Percentiles rank a stretch among this genome's conserved stretches.
phyloP scores from a whole-genome alignment of 1,140 invertebrate genomes.

The Eumaeus atala region DNA sequence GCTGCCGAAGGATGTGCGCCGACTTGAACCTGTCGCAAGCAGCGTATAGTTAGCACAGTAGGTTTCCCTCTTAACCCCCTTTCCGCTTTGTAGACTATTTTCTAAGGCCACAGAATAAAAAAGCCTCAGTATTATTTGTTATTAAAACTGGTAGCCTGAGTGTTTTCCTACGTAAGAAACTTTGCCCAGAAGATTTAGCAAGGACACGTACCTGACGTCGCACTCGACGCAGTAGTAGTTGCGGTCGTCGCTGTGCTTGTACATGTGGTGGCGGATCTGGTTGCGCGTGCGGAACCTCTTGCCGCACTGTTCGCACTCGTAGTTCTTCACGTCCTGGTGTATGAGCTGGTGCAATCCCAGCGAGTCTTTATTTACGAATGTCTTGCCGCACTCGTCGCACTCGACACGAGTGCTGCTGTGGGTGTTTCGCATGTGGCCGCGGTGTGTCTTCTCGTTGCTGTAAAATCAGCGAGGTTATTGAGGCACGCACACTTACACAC shows the following conservation, averaged over 20 bases:
- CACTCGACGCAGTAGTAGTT: constrained; percentile 66
- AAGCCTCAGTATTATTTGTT: too few species aligned
- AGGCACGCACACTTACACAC: not conserved
- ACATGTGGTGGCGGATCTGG: constrained; percentile 52
- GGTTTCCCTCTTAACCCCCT: too few species aligned
- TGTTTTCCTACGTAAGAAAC: too few species aligned
- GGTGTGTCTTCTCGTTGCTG: constrained; percentile 56
- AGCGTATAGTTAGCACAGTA: too few species aligned
- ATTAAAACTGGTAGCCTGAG: too few species aligned
- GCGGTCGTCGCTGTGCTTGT: constrained; percentile 44
- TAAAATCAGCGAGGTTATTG: not conserved
- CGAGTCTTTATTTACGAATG: constrained; percentile 56
- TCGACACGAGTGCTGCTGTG: constrained; percentile 43
- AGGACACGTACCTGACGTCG: constrained; percentile 48
- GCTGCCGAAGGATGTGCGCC: too few species aligned
- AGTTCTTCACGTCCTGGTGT: constrained; percentile 57
- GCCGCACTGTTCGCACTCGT: constrained; percentile 44
- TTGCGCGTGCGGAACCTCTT: constrained; percentile 48
- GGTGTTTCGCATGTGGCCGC: constrained; percentile 55
- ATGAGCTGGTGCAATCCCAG: constrained; percentile 50
- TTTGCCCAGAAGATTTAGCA: too few species aligned
- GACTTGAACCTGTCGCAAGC: too few species aligned
- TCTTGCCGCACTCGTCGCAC: constrained; percentile 56
- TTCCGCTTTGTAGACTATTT: too few species aligned
- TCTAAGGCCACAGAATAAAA: too few species aligned